These are phyloP conservation scores for Novumbra hubbsi DNA, from an alignment of 2,797 vertebrate genomes.

Conservation along the genomic window DNA sequence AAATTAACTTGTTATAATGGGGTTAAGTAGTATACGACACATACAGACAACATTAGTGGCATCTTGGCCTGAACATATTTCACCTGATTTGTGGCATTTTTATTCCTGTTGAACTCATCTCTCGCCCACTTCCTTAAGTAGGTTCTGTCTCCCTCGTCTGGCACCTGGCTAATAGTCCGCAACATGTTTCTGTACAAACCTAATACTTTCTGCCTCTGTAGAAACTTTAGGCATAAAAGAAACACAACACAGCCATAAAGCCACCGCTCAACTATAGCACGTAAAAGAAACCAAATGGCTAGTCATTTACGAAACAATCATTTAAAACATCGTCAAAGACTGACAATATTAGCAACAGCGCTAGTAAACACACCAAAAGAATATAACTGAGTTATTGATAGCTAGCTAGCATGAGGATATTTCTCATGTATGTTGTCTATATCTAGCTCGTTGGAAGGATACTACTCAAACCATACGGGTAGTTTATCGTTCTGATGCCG, in stretches of 20 bases:
- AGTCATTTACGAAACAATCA: too few relatives aligned
- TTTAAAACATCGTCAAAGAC: too few relatives aligned
- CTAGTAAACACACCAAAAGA: too few relatives aligned
- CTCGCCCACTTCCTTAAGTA: constrained; percentile 87
- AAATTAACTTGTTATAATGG: constrained; percentile 16
- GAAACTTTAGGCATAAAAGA: constrained; percentile 72
- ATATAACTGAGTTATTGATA: too few relatives aligned
- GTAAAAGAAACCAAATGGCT: neutral
- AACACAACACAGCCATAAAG: neutral
- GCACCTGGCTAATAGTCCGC: constrained; percentile 78
- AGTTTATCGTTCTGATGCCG: neutral
- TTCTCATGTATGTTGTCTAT: too few relatives aligned
- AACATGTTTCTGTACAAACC: constrained; percentile 85
- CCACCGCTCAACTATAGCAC: neutral
- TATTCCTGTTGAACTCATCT: constrained; percentile 88
- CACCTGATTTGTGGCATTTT: constrained; percentile 82
- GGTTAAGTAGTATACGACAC: too few relatives aligned
- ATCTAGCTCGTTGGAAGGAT: too few relatives aligned
- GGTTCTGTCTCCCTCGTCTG: constrained; percentile 75
- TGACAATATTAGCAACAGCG: too few relatives aligned
- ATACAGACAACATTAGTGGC: neutral
- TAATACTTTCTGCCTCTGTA: constrained; percentile 88
- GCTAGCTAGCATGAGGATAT: too few relatives aligned
- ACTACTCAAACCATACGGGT: too few relatives aligned
- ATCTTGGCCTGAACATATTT: neutral